Conservation (phyloP, 2,888 invertebrate species). For the Scaptomyza parva region DNA sequence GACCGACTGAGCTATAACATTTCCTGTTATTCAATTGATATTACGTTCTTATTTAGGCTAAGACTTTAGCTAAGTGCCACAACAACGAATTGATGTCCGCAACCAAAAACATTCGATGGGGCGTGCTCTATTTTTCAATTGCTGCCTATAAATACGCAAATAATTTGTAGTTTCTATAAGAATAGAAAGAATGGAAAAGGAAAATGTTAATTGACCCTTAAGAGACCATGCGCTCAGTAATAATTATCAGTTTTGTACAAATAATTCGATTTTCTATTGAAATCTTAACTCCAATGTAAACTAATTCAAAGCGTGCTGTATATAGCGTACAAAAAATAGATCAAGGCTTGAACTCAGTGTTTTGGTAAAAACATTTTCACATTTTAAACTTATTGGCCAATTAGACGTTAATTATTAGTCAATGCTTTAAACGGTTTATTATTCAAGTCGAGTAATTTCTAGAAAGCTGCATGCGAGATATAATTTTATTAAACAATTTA, state of each 20-base stretch:
- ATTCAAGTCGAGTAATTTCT: too few species aligned
- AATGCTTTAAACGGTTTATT: too few species aligned
- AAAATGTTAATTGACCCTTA: conserved; percentile 2
- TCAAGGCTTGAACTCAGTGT: too few species aligned
- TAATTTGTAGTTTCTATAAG: conserved; percentile 6
- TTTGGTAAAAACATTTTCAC: too few species aligned
- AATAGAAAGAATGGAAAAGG: not conserved
- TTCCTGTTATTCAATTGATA: conserved; percentile 53
- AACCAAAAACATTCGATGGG: conserved; percentile 8
- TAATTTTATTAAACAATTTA: too few species aligned
- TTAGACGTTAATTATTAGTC: too few species aligned
- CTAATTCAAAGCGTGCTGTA: not conserved
- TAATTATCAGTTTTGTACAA: not conserved
- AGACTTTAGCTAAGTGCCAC: conserved; percentile 11
- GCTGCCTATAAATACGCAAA: conserved; percentile 19
- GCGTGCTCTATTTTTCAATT: conserved; percentile 41
- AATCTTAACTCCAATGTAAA: not conserved
- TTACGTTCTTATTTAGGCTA: conserved; percentile 32
- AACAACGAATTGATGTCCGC: conserved; percentile 12
- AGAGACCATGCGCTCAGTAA: not conserved
- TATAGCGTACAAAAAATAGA: not conserved
- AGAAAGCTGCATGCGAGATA: too few species aligned
- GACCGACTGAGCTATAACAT: conserved; percentile 41
- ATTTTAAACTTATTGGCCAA: too few species aligned
- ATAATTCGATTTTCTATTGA: conserved; percentile 1